Base-by-base conservation (phyloP, 2,888 invertebrate species). In the Strigamia transsilvanica region DNA sequence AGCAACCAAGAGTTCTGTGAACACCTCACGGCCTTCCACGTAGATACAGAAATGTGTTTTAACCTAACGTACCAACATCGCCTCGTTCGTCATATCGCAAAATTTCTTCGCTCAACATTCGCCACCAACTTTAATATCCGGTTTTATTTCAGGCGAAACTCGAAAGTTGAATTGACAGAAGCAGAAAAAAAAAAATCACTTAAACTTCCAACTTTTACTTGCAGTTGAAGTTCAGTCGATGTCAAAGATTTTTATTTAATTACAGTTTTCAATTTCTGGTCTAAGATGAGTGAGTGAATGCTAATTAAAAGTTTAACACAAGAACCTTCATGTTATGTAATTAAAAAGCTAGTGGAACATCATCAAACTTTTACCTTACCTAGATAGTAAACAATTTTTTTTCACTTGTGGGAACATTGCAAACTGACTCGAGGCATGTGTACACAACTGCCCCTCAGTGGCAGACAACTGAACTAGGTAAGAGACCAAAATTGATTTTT, bases 101-200 rank as follows among this genome's bases (percentile, higher is more conserved):
- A 61, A 61, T 61, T 61, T 61, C 61, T 61, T 61, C 5, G 21
- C 21, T 18, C 56, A 56, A 12, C 15, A 56, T 56, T 56, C 56
- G 56, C 56, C 56, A 56, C 61, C 61, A 61, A 61, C 61, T 61
- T 61, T 61, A 61, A 61, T 61, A 61, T 61, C 61, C 61, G 61
- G 61, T 61, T 61, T 18, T 21, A 61, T 61, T 61, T 18, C n/a
- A 61, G 23, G 61, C 46, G 18, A 61, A 61, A 61, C 61, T n/a
- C 46, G 1, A 46, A 46, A 18, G 61, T 61, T 23, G 23, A 18
- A 21, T 18, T 21, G 23, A 23, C 18, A 18, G 61, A 18, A 61
- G 15, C 2, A 18, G 15, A 61, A 3, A 27, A 27, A 27, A 27
- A 27, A 27, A 21, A 18, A 15, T 56, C 56, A 56, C 56, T 56